Base-by-base conservation (phyloP, 30 jellyfish, hydroid and myxozoan genomes). In the Nemopilema nomurai region DNA sequence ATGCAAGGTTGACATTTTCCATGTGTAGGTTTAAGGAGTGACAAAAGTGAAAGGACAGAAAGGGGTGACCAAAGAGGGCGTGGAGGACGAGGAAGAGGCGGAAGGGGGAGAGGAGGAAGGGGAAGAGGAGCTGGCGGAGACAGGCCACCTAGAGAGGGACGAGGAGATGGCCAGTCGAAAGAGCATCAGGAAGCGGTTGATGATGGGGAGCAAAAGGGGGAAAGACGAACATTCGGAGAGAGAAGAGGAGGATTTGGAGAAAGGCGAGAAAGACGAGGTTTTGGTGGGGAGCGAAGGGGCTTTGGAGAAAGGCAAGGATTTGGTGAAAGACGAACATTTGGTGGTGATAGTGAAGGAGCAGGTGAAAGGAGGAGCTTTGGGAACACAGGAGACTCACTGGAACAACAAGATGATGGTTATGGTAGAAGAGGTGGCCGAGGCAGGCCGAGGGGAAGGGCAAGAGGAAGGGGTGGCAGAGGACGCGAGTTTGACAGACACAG, bases 401-500 rank as follows among this genome's bases (percentile, higher is more conserved):
- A 87, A 27, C 88, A 72, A 26, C 81, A 77, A 0, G 93, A 49
- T 1, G 96, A 87, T 22, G 83, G 91, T 29, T 68, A 77, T 78
- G 90, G 90, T 26, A 52, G 90, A 29, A 8, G 83, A 29, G 97
- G 90, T 4, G 87, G 96, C 23, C 63, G 86, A 68, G 90, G 93
- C 75, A 62, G 98, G 32, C 92, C 97, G 8, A 82, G 99, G 62
- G 92, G 97, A n/a, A 79, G 99, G 49, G 92, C 95, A 16, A 87
- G 99, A 6, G 89, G 97, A 13, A 69, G 97, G 13, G 91, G 96
- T 25, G 89, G 89, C n/a, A 63, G 99, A 80, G 97, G 97, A 49
- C 88, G 99, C n/a, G 99, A 94, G 70, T 94, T 83, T 76, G 99
- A 94, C 88, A 79, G 99, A 50, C 91, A 93, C 70, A 94, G 99